Percentiles rank a stretch among this genome's conserved stretches.
Evolutionary conservation across 2,113 vertebrate species (phyloP).

Genomic region (Gallinago paraguaiae): DNA sequence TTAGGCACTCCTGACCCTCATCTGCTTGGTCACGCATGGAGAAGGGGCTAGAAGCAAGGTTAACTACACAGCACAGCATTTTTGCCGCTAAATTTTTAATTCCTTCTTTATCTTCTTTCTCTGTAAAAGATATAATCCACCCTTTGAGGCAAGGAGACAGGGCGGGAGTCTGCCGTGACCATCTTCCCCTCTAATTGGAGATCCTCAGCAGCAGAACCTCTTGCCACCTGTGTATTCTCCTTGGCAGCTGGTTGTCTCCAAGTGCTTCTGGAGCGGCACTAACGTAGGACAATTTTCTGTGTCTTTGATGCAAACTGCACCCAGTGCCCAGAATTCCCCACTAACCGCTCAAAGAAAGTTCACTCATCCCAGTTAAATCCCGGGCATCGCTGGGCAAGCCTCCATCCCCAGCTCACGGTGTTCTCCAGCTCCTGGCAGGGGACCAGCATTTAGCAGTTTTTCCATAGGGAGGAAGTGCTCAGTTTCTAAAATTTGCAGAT

Average conservation of each 20-base stretch:
- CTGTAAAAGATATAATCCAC: neutral
- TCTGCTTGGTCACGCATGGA: rapidly evolving
- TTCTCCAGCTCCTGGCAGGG: constrained; percentile 33
- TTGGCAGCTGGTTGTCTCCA: neutral
- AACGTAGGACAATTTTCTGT: neutral
- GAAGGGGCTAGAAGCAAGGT: neutral
- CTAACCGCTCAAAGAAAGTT: neutral
- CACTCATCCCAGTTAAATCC: neutral
- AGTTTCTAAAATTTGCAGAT: constrained; percentile 63
- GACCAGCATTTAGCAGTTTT: constrained; percentile 48
- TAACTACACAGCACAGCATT: neutral
- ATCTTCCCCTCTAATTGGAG: neutral
- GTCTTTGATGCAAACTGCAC: neutral
- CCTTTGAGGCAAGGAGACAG: neutral
- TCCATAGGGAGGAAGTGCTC: constrained; percentile 66
- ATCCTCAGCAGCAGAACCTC: neutral
- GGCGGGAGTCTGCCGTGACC: neutral
- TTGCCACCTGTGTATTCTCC: neutral
- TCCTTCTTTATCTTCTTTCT: neutral
- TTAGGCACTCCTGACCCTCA: neutral
- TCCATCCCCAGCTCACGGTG: constrained; percentile 19
- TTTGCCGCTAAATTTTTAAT: neutral
- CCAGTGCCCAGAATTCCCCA: constrained; percentile 19
- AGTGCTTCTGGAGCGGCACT: neutral
- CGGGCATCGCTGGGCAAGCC: neutral